phyloP scores from a whole-genome alignment of 2,113 vertebrate genomes.

The Thalassarche chlororhynchos region DNA sequence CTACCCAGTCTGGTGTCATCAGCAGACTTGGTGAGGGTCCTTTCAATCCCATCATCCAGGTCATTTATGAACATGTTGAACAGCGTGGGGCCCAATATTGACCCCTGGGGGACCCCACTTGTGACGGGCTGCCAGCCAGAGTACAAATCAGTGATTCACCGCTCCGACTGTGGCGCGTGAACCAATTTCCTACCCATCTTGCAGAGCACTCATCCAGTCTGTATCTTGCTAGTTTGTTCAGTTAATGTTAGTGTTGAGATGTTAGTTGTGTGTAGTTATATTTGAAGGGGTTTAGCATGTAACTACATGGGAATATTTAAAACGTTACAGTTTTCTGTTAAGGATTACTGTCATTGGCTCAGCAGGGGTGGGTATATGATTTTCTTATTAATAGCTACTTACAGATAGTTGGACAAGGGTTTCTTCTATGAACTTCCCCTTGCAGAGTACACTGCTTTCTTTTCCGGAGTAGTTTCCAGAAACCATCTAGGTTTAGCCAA shows the following conservation, averaged over 20 bases:
- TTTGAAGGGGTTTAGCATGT: not conserved
- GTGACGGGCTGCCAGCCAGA: not conserved
- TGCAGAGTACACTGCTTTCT: not conserved
- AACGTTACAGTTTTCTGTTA: not conserved
- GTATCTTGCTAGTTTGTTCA: not conserved
- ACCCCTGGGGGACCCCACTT: not conserved
- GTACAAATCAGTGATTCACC: not conserved
- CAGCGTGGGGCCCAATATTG: fast-evolving
- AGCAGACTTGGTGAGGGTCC: too few relatives aligned
- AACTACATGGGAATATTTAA: not conserved
- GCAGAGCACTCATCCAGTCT: not conserved
- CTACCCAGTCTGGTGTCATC: not conserved
- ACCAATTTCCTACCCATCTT: not conserved
- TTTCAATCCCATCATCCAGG: not conserved
- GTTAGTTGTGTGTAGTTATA: not conserved
- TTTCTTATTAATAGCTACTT: not conserved
- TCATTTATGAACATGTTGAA: not conserved
- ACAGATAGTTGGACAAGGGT: not conserved
- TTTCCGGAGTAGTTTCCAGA: not conserved
- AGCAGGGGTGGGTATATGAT: not conserved
- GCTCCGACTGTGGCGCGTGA: fast-evolving
- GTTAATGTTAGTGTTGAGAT: not conserved
- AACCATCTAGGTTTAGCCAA: not conserved
- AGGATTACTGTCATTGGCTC: not conserved
- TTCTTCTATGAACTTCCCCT: not conserved